Conservation (phyloP, 2,797 vertebrate species). For the Myotis vivesi region DNA sequence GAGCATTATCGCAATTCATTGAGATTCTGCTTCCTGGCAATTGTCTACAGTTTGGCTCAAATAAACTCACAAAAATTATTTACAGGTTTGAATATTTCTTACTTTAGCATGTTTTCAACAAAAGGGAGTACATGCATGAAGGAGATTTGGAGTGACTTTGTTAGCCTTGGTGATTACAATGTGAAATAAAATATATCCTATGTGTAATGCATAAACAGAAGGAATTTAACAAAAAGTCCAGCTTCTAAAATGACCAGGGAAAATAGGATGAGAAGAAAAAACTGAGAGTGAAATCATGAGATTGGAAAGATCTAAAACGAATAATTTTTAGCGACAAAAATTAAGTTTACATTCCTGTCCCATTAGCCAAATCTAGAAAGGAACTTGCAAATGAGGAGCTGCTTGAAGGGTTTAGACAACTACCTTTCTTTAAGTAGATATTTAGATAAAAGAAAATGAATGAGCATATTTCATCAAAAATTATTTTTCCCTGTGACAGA, state of each 20-base stretch:
- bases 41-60: too few relatives aligned
- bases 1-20: too few relatives aligned
- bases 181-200: not conserved
- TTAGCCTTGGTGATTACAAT: not conserved
- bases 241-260: not conserved
- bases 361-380: conserved; percentile 33
- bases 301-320: conserved; percentile 9
- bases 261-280: not conserved
- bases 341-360: conserved; percentile 41
- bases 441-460: conserved; percentile 55
- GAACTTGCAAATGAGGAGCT: not conserved
- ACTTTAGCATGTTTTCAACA: not conserved
- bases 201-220: not conserved
- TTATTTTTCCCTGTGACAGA: conserved; percentile 28
- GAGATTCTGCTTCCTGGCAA: too few relatives aligned
- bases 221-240: not conserved
- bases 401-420: conserved; percentile 32
- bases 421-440: not conserved
- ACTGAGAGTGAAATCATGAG: not conserved
- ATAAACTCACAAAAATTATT: too few relatives aligned
- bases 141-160: not conserved
- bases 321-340: conserved; percentile 31
- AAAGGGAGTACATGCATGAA: not conserved
- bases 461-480: conserved; percentile 14
- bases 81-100: too few relatives aligned